A percentile compares a stretch with the other conserved stretches of the same genome.
These are phyloP conservation scores for Propsilocerus akamusi DNA, from an alignment of 1,140 invertebrate species.

Conservation along the genomic window DNA sequence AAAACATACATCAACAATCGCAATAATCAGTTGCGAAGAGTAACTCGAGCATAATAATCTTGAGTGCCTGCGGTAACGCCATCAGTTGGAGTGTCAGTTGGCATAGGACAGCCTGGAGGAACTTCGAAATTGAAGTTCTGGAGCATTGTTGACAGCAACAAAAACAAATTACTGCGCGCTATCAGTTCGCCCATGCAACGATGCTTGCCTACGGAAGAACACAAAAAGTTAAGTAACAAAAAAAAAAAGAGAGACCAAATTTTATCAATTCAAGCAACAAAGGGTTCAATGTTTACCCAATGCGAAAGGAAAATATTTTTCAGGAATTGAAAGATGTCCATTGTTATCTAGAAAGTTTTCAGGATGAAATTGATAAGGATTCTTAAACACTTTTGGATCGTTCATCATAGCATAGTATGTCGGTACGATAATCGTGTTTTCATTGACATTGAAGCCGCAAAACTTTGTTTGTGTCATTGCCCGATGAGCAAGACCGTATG, in stretches of 20 bases:
- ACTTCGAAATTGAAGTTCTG: slow-evolving; percentile 54
- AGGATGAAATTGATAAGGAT: slow-evolving; percentile 45
- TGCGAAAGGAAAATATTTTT: slow-evolving; percentile 60
- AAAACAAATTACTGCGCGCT: slow-evolving; percentile 67
- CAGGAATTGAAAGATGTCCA: slow-evolving; percentile 43
- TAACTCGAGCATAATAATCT: slow-evolving; percentile 35
- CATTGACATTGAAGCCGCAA: slow-evolving; percentile 53
- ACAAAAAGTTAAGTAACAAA: no score
- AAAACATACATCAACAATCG: no score
- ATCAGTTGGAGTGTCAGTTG: slow-evolving; percentile 42
- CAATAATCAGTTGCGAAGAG: no score
- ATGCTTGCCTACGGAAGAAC: slow-evolving; percentile 61
- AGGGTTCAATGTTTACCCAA: no score
- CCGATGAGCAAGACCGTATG: slow-evolving; percentile 59
- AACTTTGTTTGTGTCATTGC: slow-evolving; percentile 48
- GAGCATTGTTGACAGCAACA: slow-evolving; percentile 57
- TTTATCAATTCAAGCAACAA: no score
- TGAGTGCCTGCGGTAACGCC: slow-evolving; percentile 53
- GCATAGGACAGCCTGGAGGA: slow-evolving; percentile 37
- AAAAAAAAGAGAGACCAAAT: no score
- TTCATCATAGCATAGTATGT: slow-evolving; percentile 61
- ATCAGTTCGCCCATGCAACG: slow-evolving; percentile 72
- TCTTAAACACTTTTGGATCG: slow-evolving; percentile 43
- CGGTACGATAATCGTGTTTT: slow-evolving; percentile 67
- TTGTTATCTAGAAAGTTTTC: slow-evolving; percentile 49